phyloP scores from a whole-genome alignment of 2,797 vertebrate genomes.

The Microchirus variegatus region DNA sequence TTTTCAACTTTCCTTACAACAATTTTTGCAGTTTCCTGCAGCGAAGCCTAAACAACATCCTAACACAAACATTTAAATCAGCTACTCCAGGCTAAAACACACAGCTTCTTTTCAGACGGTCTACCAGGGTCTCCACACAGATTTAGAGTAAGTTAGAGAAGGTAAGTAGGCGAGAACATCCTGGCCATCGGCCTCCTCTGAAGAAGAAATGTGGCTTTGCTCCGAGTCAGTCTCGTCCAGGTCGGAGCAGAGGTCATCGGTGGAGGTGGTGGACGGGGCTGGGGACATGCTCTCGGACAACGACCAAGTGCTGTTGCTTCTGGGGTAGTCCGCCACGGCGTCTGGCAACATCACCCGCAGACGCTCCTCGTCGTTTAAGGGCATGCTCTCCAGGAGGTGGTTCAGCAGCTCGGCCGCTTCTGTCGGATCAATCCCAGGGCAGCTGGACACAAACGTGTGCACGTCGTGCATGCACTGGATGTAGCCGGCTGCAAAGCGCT shows the following conservation, averaged over 20 bases:
- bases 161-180: constrained; percentile 54
- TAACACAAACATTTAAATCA: constrained; percentile 29
- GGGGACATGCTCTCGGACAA: constrained; percentile 64
- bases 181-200: constrained; percentile 73
- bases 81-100: constrained; percentile 20
- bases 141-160: constrained; percentile 65
- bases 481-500: constrained; percentile 95
- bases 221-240: constrained; percentile 79
- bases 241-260: constrained; percentile 78
- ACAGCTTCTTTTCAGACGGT: not conserved
- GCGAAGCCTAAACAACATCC: constrained; percentile 29
- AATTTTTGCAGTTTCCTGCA: constrained; percentile 20
- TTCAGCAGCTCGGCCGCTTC: constrained; percentile 90
- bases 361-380: constrained; percentile 83
- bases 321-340: constrained; percentile 57
- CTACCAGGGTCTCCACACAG: constrained; percentile 95
- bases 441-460: constrained; percentile 93
- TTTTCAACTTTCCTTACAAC: constrained; percentile 45
- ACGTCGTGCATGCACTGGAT: constrained; percentile 99
- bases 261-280: constrained; percentile 62
- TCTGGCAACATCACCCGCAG: constrained; percentile 83
- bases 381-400: constrained; percentile 95
- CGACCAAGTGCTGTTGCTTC: constrained; percentile 55
- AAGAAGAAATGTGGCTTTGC: constrained; percentile 72
- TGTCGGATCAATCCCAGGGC: constrained; percentile 90